Conservation (phyloP, 2,888 invertebrate species). For the Neoaliturus tenellus region DNA sequence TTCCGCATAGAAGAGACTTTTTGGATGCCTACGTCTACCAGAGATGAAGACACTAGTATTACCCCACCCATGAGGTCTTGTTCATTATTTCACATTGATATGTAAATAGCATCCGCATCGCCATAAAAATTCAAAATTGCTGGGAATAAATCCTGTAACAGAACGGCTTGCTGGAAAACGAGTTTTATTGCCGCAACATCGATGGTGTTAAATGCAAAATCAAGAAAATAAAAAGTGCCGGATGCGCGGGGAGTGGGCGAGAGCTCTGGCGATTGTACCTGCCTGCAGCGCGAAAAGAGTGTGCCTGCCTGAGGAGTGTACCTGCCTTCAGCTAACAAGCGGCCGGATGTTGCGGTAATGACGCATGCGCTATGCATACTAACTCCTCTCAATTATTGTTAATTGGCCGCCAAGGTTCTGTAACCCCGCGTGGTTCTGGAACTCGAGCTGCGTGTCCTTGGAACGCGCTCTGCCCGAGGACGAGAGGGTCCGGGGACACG, state of each 20-base stretch:
- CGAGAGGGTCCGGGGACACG: too few species aligned
- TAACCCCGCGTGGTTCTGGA: conserved; percentile 37
- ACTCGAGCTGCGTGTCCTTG: not conserved
- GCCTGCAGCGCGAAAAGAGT: not conserved
- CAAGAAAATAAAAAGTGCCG: conserved; percentile 15
- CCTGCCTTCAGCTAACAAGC: conserved; percentile 25
- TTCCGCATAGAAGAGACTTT: too few species aligned
- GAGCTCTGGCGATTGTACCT: not conserved
- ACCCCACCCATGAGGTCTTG: too few species aligned
- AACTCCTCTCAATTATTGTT: conserved; percentile 47
- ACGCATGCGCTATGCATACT: conserved; percentile 45
- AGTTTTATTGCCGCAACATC: conserved; percentile 29
- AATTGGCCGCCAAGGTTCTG: conserved; percentile 41
- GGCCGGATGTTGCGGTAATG: conserved; percentile 42
- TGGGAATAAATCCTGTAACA: too few species aligned
- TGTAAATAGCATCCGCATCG: too few species aligned
- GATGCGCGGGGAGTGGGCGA: not conserved
- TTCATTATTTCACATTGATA: too few species aligned
- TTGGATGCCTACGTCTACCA: too few species aligned
- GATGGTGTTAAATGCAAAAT: conserved; percentile 29
- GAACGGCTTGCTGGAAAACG: not conserved
- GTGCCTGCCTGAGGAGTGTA: not conserved
- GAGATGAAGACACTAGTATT: too few species aligned
- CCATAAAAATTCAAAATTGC: too few species aligned
- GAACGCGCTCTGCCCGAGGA: not conserved